Evolutionary conservation across 2,797 vertebrate species (phyloP).

Genomic region (Australoheros facetus): DNA sequence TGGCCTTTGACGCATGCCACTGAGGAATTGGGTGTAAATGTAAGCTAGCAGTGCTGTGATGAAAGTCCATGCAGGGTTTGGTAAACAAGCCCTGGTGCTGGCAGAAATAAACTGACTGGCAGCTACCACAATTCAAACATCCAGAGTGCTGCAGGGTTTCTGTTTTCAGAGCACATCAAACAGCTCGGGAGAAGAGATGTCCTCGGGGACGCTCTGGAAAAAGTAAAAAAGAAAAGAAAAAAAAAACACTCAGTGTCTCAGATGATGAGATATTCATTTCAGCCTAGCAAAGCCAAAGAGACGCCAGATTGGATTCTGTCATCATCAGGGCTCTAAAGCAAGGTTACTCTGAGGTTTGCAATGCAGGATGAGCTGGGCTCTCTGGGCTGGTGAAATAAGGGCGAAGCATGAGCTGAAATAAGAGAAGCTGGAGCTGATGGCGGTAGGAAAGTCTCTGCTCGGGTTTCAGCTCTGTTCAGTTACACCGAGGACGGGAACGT

Average conservation of each 20-base stretch:
- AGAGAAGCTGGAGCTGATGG: conserved; percentile 42
- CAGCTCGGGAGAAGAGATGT: neutral
- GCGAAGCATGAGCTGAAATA: conserved; percentile 31
- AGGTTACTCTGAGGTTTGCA: neutral
- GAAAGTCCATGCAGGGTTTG: conserved; percentile 26
- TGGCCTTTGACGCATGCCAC: neutral
- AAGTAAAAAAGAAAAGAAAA: accelerated
- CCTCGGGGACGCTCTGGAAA: neutral
- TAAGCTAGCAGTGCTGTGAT: conserved; percentile 8
- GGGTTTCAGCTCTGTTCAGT: conserved; percentile 39
- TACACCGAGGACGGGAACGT: neutral
- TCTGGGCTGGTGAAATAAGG: neutral
- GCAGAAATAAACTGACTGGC: conserved; percentile 19
- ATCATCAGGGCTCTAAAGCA: conserved; percentile 11
- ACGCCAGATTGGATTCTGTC: neutral
- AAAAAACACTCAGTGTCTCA: neutral
- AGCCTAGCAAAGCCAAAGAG: neutral
- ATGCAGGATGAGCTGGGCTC: conserved; percentile 8
- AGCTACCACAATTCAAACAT: conserved; percentile 24
- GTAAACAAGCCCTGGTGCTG: conserved; percentile 3
- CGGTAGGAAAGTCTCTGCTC: conserved; percentile 31
- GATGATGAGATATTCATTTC: conserved; percentile 3
- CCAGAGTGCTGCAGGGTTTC: conserved; percentile 38
- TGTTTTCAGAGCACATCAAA: conserved; percentile 43
- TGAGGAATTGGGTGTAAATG: neutral